A percentile compares a stretch with the other conserved stretches of the same genome.
Evolutionary conservation across 92 coral and sea anemone species (phyloP).

Genomic region (Zoanthus solanderi): DNA sequence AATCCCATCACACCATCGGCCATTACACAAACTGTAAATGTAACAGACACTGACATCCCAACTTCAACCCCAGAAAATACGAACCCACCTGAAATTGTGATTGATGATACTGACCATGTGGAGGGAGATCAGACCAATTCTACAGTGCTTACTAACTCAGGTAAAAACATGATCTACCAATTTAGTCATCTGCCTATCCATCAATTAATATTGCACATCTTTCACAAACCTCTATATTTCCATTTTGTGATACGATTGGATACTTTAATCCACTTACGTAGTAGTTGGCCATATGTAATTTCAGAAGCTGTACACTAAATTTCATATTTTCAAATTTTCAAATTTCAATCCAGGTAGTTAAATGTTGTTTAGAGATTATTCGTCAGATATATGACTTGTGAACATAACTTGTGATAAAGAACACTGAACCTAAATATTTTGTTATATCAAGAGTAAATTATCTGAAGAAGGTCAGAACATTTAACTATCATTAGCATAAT

Average conservation of each 20-base stretch:
- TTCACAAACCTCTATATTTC: background rate
- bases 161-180: background rate
- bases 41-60: background rate
- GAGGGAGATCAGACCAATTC: background rate
- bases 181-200: background rate
- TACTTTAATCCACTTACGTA: background rate
- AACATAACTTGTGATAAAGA: too few relatives aligned
- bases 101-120: background rate
- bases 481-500: too few relatives aligned
- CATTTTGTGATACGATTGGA: background rate
- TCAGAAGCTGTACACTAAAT: background rate
- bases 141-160: background rate
- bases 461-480: too few relatives aligned
- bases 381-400: too few relatives aligned
- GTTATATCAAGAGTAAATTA: too few relatives aligned
- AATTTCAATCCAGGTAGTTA: too few relatives aligned
- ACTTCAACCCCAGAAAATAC: background rate
- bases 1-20: background rate
- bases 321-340: background rate
- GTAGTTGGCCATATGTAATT: background rate
- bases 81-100: background rate
- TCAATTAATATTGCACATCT: background rate
- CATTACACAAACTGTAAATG: slow-evolving; percentile 1
- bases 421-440: too few relatives aligned
- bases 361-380: too few relatives aligned